phyloP scores from a whole-genome alignment of 2,113 vertebrate genomes.

The Mastomys natalensis region DNA sequence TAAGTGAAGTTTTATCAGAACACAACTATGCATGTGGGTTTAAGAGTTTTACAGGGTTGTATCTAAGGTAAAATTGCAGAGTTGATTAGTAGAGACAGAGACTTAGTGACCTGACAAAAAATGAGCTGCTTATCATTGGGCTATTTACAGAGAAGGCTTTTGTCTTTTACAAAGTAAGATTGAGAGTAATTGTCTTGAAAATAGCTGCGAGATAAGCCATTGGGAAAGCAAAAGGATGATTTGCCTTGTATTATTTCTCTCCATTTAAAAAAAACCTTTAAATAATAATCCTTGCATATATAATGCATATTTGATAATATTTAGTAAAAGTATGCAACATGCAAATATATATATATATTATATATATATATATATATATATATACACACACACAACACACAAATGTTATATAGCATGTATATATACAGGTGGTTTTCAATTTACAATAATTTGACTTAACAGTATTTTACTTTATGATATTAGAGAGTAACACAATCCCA shows the following conservation, averaged over 20 bases:
- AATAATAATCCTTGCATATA: neutral
- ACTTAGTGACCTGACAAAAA: neutral
- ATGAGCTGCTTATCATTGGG: neutral
- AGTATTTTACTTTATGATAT: neutral
- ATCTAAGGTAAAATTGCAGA: neutral
- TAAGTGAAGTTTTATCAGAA: neutral
- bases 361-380: no score
- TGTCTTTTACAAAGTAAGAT: neutral
- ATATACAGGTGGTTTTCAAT: neutral
- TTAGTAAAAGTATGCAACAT: neutral
- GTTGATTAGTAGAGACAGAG: neutral
- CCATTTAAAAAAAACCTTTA: slow-evolving; percentile 2
- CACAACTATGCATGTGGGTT: neutral
- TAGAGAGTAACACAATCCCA: neutral
- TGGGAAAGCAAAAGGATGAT: neutral
- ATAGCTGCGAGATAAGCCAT: neutral
- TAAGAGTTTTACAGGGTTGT: neutral
- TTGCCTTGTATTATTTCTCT: neutral
- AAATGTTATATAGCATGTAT: neutral
- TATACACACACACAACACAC: no score
- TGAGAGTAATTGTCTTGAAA: neutral
- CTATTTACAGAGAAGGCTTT: neutral
- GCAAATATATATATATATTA: neutral
- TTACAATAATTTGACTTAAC: neutral
- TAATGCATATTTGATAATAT: neutral